phyloP scores from a whole-genome alignment of 2,888 invertebrate genomes.

The Steinernema hermaphroditum region DNA sequence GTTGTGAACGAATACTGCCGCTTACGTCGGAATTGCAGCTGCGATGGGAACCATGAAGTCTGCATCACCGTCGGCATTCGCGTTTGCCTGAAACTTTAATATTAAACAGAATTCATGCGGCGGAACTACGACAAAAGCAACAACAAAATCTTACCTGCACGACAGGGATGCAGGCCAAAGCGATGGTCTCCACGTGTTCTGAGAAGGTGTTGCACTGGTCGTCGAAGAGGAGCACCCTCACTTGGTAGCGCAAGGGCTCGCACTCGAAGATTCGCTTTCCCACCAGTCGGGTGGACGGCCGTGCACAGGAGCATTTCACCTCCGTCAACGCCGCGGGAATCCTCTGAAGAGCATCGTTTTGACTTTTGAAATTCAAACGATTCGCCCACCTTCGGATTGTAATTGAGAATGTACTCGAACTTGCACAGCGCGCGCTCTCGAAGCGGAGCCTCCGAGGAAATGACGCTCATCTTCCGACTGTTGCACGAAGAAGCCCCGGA shows the following conservation, averaged over 20 bases:
- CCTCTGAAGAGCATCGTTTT: slow-evolving; percentile 48
- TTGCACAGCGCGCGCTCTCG: slow-evolving; percentile 64
- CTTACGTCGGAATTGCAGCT: slow-evolving; percentile 54
- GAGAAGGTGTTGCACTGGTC: slow-evolving; percentile 57
- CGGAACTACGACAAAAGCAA: slow-evolving; percentile 21
- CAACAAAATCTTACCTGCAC: slow-evolving; percentile 54
- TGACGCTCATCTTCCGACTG: slow-evolving; percentile 55
- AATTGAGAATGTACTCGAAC: slow-evolving; percentile 65
- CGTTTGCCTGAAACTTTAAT: slow-evolving; percentile 62
- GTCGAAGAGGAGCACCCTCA: slow-evolving; percentile 64
- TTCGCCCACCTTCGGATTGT: slow-evolving; percentile 59
- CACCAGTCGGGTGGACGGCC: slow-evolving; percentile 60
- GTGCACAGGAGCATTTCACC: slow-evolving; percentile 62
- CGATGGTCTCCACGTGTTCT: slow-evolving; percentile 62
- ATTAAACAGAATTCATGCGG: slow-evolving; percentile 32
- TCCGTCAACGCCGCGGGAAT: slow-evolving; percentile 65
- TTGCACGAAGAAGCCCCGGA: slow-evolving; percentile 61
- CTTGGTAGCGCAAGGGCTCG: slow-evolving; percentile 63
- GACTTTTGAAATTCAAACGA: too few species aligned
- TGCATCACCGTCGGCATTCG: slow-evolving; percentile 59
- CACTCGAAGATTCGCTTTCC: slow-evolving; percentile 64
- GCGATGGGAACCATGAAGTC: slow-evolving; percentile 60
- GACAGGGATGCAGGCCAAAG: slow-evolving; percentile 64
- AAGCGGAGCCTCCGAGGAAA: slow-evolving; percentile 62
- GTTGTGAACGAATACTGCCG: too few species aligned